phyloP scores from a whole-genome alignment of 2,888 invertebrate species.

The Parthenolecanium corni region DNA sequence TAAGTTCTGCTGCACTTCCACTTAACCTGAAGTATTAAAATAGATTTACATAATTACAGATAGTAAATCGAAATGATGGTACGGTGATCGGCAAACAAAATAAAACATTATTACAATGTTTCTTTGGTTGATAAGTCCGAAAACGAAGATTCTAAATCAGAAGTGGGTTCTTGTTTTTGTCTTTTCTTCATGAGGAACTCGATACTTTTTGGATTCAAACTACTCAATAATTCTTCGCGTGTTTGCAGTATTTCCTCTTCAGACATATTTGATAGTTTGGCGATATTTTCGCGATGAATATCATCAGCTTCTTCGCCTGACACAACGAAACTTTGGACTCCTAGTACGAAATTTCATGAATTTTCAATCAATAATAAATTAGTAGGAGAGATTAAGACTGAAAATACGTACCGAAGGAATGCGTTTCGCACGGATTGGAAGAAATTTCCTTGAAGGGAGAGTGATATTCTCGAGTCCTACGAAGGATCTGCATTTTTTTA shows the following conservation, averaged over 20 bases:
- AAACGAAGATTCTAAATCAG: conserved; percentile 23
- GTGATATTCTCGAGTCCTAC: conserved; percentile 33
- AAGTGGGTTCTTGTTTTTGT: conserved; percentile 40
- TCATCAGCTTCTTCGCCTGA: conserved; percentile 39
- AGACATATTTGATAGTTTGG: conserved; percentile 54
- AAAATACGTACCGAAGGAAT: not conserved
- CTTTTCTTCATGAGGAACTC: conserved; percentile 45
- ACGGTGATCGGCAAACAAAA: not conserved
- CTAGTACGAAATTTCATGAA: conserved; percentile 27
- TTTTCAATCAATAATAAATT: not conserved
- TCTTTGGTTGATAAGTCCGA: not conserved
- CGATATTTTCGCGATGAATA: conserved; percentile 64
- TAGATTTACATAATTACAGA: not conserved
- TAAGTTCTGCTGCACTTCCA: not conserved
- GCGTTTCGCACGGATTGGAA: no score
- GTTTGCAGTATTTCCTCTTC: conserved; percentile 63
- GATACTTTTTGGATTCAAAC: conserved; percentile 54
- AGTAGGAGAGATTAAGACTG: not conserved
- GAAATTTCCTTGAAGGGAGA: not conserved
- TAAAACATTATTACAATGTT: not conserved
- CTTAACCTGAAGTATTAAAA: conserved; percentile 1
- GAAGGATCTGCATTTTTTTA: conserved; percentile 40
- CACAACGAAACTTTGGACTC: conserved; percentile 34
- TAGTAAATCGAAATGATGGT: not conserved
- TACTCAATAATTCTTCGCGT: conserved; percentile 52